Conservation (phyloP, 2,888 invertebrate species). For the Diaperis boleti region DNA sequence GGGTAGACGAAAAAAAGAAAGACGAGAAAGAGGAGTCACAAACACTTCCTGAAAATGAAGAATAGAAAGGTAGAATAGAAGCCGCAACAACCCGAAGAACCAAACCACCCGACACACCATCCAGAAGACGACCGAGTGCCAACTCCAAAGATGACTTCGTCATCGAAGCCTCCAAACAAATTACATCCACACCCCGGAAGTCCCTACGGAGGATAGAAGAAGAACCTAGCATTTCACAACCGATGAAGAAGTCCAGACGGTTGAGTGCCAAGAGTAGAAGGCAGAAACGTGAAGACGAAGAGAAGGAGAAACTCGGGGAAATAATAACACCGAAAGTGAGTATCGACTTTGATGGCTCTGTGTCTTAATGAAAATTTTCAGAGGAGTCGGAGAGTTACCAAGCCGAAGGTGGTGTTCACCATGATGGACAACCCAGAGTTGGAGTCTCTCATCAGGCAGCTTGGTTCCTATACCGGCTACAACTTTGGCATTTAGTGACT, state of each 20-base stretch:
- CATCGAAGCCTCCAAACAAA: too few species aligned
- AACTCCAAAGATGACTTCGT: background rate
- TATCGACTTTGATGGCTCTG: background rate
- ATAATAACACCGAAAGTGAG: constrained; percentile 37
- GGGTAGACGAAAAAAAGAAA: background rate
- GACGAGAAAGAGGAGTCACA: background rate
- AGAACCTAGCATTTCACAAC: background rate
- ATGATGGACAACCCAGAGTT: constrained; percentile 62
- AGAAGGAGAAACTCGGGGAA: too few species aligned
- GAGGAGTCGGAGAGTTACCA: constrained; percentile 56
- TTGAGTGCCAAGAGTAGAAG: constrained; percentile 33
- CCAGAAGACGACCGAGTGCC: background rate
- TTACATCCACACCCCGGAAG: too few species aligned
- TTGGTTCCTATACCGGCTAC: constrained; percentile 53
- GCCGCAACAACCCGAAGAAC: background rate
- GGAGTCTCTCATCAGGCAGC: constrained; percentile 57
- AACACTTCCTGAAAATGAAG: too few species aligned
- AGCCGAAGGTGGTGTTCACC: constrained; percentile 64
- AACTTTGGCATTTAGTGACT: background rate
- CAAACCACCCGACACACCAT: background rate
- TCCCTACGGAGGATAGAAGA: background rate
- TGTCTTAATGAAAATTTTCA: constrained; percentile 40
- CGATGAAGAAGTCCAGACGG: constrained; percentile 8
- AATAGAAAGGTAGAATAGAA: background rate
- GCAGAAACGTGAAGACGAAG: constrained; percentile 4